Evolutionary conservation across 2,888 invertebrate species (phyloP).

Genomic region (Ophion obscuratus): DNA sequence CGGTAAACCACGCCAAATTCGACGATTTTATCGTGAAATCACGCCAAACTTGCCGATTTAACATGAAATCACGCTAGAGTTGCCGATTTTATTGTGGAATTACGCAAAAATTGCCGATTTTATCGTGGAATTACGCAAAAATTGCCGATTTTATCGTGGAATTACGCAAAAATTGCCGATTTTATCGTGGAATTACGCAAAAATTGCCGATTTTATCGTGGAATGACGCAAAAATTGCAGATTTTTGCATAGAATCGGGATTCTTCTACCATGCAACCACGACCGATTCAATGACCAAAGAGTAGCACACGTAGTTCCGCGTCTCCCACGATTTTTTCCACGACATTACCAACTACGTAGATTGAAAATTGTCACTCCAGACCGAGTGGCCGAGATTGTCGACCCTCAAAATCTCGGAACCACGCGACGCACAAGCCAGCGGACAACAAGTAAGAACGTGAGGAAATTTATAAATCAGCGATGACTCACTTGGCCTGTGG

Average conservation of each 20-base stretch:
- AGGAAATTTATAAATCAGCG: neutral
- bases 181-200: neutral
- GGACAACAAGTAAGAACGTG: neutral
- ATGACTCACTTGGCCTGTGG: slow-evolving; percentile 88
- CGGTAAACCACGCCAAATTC: neutral
- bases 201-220: neutral
- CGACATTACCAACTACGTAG: too few species aligned
- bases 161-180: neutral
- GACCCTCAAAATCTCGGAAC: too few species aligned
- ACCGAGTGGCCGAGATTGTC: too few species aligned
- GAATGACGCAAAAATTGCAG: too few species aligned
- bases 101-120: neutral
- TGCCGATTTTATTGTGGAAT: neutral
- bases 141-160: neutral
- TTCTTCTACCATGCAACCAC: too few species aligned
- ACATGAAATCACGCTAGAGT: neutral
- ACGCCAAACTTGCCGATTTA: neutral
- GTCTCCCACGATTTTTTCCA: too few species aligned
- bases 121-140: neutral
- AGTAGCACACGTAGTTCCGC: too few species aligned
- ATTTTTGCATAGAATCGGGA: too few species aligned
- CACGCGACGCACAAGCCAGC: too few species aligned
- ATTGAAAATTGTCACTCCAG: too few species aligned
- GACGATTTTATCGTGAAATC: neutral
- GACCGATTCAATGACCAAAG: too few species aligned